Evolutionary conservation across 1,140 invertebrate genomes (phyloP).

Genomic region (Drosophila varians): DNA sequence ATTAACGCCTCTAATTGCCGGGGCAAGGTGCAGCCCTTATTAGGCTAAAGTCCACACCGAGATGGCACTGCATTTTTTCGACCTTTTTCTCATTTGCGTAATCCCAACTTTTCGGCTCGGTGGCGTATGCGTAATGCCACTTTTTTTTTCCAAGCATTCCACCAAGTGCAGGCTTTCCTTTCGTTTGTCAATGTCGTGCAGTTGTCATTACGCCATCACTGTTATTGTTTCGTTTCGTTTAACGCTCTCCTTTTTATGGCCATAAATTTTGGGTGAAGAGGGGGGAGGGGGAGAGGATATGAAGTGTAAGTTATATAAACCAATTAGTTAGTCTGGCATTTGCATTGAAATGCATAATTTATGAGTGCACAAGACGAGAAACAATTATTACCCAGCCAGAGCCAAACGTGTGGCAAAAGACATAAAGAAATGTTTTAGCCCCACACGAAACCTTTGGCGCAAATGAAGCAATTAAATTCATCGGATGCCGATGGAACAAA

Average conservation of each 20-base stretch:
- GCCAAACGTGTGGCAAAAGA: constrained; percentile 55
- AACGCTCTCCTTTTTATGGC: constrained; percentile 9
- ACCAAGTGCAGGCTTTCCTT: constrained; percentile 52
- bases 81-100: constrained; percentile 25
- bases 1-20: constrained; percentile 71
- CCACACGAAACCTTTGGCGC: constrained; percentile 40
- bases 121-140: constrained; percentile 63
- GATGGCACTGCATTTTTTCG: constrained; percentile 12
- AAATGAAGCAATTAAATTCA: constrained; percentile 81
- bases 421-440: constrained; percentile 21
- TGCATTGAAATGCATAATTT: constrained; percentile 76
- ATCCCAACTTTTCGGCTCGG: constrained; percentile 12
- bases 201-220: constrained; percentile 59
- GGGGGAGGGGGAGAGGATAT: too few relatives aligned
- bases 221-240: constrained; percentile 50
- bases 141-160: constrained; percentile 54
- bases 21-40: constrained; percentile 40
- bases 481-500: constrained; percentile 24
- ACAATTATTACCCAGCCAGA: constrained; percentile 35
- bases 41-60: constrained; percentile 58
- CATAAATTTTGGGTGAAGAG: constrained; percentile 12
- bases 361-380: constrained; percentile 53
- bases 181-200: constrained; percentile 63
- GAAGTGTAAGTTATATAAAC: constrained; percentile 69
- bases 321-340: constrained; percentile 65